phyloP scores from a whole-genome alignment of 2,797 vertebrate genomes.

The Sternarchorhynchus goeldii region DNA sequence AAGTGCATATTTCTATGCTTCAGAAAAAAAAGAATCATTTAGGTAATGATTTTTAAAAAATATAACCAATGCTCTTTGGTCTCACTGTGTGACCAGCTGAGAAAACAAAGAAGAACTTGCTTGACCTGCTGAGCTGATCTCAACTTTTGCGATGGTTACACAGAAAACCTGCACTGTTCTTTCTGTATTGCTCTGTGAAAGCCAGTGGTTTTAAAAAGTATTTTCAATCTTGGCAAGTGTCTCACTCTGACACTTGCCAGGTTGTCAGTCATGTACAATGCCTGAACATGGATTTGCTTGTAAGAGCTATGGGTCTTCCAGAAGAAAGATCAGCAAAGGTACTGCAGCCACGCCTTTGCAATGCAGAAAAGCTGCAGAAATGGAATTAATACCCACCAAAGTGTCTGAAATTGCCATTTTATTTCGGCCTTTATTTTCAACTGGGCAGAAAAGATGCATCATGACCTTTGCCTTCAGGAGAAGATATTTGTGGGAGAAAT shows the following conservation, averaged over 20 bases:
- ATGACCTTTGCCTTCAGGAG: not conserved
- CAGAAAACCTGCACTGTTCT: no score
- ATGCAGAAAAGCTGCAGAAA: not conserved
- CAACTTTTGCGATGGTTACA: slow-evolving; percentile 1
- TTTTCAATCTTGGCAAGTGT: not conserved
- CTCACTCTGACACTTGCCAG: slow-evolving; percentile 1
- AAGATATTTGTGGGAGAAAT: not conserved
- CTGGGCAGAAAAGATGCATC: not conserved
- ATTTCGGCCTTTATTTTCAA: not conserved
- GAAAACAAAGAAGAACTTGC: slow-evolving; percentile 55
- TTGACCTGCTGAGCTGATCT: slow-evolving; percentile 37
- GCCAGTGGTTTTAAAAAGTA: not conserved
- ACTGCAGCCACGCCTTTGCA: not conserved
- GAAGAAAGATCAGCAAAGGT: not conserved
- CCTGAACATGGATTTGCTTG: not conserved
- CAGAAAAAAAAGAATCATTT: slow-evolving; percentile 65
- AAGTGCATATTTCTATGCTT: slow-evolving; percentile 65
- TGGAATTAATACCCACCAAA: not conserved
- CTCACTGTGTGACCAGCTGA: slow-evolving; percentile 63
- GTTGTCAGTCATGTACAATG: not conserved
- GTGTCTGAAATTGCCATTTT: not conserved
- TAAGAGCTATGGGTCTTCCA: not conserved
- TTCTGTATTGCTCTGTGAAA: not conserved
- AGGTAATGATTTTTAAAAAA: slow-evolving; percentile 70
- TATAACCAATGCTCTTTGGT: slow-evolving; percentile 71